These are phyloP conservation scores for Theropithecus gelada DNA, from an alignment of 2,113 vertebrate species.

Conservation along the genomic window DNA sequence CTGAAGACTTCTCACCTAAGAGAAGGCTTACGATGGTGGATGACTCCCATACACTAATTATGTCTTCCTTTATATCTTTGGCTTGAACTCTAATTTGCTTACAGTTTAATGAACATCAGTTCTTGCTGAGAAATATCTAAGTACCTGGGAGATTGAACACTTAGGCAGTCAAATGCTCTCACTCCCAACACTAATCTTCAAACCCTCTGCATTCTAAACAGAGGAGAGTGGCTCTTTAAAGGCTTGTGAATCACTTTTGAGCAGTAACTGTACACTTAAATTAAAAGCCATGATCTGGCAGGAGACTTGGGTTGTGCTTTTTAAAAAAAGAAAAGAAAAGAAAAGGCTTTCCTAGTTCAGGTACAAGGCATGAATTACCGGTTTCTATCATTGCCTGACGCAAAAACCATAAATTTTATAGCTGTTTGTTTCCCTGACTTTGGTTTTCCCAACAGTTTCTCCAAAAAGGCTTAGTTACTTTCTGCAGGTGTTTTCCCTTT, in stretches of 20 bases:
- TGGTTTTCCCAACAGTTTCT: neutral
- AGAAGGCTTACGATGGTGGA: slow-evolving; percentile 55
- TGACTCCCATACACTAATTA: slow-evolving; percentile 73
- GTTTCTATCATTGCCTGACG: neutral
- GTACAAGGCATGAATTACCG: neutral
- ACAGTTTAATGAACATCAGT: slow-evolving; percentile 74
- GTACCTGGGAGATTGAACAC: slow-evolving; percentile 61
- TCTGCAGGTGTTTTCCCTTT: neutral
- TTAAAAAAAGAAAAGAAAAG: neutral
- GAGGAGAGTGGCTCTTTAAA: slow-evolving; percentile 33
- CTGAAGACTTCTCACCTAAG: slow-evolving; percentile 74
- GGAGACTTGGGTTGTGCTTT: neutral
- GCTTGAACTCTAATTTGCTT: slow-evolving; percentile 81
- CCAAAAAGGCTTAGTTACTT: neutral
- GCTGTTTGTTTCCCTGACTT: neutral
- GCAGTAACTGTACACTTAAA: slow-evolving; percentile 1
- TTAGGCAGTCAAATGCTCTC: slow-evolving; percentile 37
- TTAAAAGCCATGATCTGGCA: slow-evolving; percentile 46
- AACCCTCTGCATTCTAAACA: neutral
- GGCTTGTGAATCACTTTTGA: neutral
- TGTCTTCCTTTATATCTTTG: slow-evolving; percentile 76
- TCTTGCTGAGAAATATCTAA: slow-evolving; percentile 60
- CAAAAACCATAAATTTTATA: neutral
- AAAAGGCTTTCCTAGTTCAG: neutral
- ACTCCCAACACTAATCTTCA: neutral